Evolutionary conservation across 2,113 vertebrate species (phyloP).

Genomic region (Dipodomys merriami): DNA sequence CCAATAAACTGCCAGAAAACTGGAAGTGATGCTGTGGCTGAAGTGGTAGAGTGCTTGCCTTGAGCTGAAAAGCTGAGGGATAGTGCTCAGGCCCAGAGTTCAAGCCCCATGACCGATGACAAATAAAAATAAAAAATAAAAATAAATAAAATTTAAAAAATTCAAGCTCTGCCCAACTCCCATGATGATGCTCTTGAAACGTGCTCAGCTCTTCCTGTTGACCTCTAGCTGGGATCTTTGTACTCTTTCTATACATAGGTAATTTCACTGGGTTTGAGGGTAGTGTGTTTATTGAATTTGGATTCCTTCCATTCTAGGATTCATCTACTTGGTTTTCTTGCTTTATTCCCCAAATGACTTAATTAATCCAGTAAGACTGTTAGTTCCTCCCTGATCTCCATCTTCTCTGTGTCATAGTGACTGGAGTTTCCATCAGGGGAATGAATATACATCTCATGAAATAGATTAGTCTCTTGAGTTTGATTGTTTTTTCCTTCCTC

Average conservation of each 20-base stretch:
- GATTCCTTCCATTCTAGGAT: constrained; percentile 22
- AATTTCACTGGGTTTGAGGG: not conserved
- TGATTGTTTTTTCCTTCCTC: not conserved
- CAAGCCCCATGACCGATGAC: no score
- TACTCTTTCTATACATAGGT: not conserved
- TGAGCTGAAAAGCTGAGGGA: no score
- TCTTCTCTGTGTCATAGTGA: not conserved
- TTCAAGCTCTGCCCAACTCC: not conserved
- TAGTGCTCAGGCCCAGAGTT: no score
- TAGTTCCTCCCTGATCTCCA: not conserved
- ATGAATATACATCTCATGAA: not conserved
- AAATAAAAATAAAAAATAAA: no score
- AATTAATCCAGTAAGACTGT: not conserved
- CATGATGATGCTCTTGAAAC: not conserved
- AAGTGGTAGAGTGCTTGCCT: no score
- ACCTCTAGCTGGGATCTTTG: not conserved
- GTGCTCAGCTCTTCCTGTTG: not conserved
- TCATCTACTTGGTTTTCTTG: not conserved
- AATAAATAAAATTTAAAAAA: not conserved
- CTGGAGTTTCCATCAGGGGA: not conserved
- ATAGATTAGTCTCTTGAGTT: not conserved
- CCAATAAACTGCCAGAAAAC: no score
- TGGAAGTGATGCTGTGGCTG: no score
- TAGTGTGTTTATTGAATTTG: not conserved
- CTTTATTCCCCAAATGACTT: not conserved